Evolutionary conservation across 2,113 vertebrate genomes (phyloP).

Genomic region (Solea senegalensis): DNA sequence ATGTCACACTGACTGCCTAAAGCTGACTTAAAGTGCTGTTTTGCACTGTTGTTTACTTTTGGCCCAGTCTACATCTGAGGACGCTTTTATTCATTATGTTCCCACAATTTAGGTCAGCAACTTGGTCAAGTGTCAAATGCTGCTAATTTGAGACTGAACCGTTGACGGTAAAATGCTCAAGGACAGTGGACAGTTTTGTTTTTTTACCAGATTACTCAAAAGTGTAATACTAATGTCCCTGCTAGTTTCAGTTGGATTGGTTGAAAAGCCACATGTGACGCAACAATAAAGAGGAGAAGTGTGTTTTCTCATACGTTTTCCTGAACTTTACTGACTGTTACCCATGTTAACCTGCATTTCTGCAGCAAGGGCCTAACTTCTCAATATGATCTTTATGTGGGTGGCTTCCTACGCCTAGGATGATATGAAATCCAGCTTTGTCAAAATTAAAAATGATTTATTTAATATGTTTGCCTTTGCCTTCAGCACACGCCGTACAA

Average conservation of each 20-base stretch:
- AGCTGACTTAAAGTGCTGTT: neutral
- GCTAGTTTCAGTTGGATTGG: neutral
- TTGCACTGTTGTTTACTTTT: conserved; percentile 8
- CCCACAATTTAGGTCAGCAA: conserved; percentile 11
- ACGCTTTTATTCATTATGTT: conserved; percentile 15
- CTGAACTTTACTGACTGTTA: conserved; percentile 1
- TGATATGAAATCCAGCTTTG: conserved; percentile 46
- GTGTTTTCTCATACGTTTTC: neutral
- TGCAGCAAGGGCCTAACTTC: conserved; percentile 23
- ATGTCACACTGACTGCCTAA: too few relatives aligned
- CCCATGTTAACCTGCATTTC: conserved; percentile 24
- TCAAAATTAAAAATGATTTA: conserved; percentile 63
- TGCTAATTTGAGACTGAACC: conserved; percentile 5
- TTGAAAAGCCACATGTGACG: conserved; percentile 6
- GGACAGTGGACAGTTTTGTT: neutral
- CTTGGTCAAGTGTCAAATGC: too few relatives aligned
- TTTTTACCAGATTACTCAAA: conserved; percentile 27
- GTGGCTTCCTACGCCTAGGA: conserved; percentile 24
- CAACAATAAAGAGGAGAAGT: conserved; percentile 1
- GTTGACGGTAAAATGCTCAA: neutral
- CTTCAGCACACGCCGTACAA: conserved; percentile 38
- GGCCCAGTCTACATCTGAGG: neutral
- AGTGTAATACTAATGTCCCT: conserved; percentile 12
- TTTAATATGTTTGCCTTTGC: conserved; percentile 54
- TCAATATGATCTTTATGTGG: conserved; percentile 32